phyloP scores from a whole-genome alignment of 2,888 invertebrate genomes.

The Palloptera scutellata region DNA sequence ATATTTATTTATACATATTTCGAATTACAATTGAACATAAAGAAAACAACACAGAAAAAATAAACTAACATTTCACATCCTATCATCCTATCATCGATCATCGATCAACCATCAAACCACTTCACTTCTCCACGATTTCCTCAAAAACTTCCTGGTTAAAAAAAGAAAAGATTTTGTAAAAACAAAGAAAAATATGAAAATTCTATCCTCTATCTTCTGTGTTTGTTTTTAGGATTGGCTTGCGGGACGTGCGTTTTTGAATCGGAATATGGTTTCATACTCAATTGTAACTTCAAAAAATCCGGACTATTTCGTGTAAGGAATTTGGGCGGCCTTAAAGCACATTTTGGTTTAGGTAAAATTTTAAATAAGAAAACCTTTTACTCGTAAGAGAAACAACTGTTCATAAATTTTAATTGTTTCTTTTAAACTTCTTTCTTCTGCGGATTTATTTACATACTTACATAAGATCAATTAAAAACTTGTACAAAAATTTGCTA shows the following conservation, averaged over 20 bases:
- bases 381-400: neutral
- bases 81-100: neutral
- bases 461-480: too few species aligned
- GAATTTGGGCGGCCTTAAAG: constrained; percentile 89
- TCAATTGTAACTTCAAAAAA: constrained; percentile 93
- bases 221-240: constrained; percentile 69
- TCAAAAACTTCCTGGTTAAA: neutral
- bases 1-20: neutral
- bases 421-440: too few species aligned
- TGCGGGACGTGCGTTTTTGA: constrained; percentile 85
- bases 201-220: constrained; percentile 49
- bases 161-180: constrained; percentile 19
- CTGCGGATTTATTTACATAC: too few species aligned
- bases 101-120: neutral
- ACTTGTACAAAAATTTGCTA: too few species aligned
- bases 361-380: neutral
- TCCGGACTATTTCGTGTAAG: constrained; percentile 88
- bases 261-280: constrained; percentile 87
- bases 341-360: constrained; percentile 89
- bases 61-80: neutral
- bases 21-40: neutral
- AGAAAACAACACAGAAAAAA: constrained; percentile 22
- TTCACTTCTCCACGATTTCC: neutral
- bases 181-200: constrained; percentile 16
- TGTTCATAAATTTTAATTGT: too few species aligned